These are phyloP conservation scores for Sinotaia quadrata DNA, from an alignment of 2,888 invertebrate species.

Conservation along the genomic window DNA sequence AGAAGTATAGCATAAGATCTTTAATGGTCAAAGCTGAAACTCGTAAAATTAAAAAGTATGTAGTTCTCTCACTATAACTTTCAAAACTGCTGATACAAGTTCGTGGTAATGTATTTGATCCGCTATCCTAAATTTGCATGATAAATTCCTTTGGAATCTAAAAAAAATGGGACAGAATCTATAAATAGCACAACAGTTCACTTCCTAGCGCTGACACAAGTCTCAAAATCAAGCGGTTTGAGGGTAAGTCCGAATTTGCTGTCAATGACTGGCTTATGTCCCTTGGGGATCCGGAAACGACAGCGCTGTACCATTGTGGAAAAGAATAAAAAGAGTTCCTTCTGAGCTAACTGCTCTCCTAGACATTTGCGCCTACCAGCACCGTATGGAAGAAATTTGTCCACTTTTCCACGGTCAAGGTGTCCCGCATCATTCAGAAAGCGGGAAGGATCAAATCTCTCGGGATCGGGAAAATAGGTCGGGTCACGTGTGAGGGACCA, in stretches of 20 bases:
- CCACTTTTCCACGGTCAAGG: conserved; percentile 42
- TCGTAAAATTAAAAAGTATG: too few relatives aligned
- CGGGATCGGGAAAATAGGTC: conserved; percentile 56
- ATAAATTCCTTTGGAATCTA: too few relatives aligned
- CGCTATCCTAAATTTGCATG: too few relatives aligned
- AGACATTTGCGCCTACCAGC: conserved; percentile 62
- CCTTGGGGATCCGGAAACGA: conserved; percentile 42
- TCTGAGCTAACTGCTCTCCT: conserved; percentile 60
- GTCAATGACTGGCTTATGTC: conserved; percentile 45
- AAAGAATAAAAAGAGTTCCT: conserved; percentile 64
- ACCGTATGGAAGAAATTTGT: conserved; percentile 58
- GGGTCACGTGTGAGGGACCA: conserved; percentile 61
- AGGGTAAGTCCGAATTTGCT: conserved; percentile 60
- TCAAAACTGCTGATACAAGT: too few relatives aligned
- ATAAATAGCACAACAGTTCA: too few relatives aligned
- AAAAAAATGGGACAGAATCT: too few relatives aligned
- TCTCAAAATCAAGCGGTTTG: conserved; percentile 52
- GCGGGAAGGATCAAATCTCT: conserved; percentile 56
- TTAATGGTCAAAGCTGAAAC: too few relatives aligned
- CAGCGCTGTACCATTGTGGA: conserved; percentile 57
- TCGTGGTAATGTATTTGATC: too few relatives aligned
- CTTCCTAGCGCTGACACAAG: conserved; percentile 37
- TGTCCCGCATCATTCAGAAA: conserved; percentile 46
- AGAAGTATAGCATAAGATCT: too few relatives aligned
- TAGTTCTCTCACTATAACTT: too few relatives aligned